phyloP scores from a whole-genome alignment of 2,888 invertebrate species.

The Yponomeuta malinellus region DNA sequence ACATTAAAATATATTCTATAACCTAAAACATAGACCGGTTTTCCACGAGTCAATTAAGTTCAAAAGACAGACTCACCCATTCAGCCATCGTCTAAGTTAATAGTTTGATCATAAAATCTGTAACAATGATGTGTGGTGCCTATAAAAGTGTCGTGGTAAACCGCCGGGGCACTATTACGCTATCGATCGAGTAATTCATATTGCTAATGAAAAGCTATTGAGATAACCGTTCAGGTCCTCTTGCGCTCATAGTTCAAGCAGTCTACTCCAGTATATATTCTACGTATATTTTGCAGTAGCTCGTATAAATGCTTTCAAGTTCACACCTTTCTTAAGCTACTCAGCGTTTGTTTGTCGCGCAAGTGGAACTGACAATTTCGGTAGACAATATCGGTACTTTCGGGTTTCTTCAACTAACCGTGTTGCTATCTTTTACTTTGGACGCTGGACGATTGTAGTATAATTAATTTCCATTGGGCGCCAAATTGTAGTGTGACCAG shows the following conservation, averaged over 20 bases:
- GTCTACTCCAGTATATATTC: not conserved
- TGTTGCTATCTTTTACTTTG: too few relatives aligned
- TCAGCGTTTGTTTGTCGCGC: not conserved
- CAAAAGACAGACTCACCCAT: not conserved
- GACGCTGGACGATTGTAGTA: too few relatives aligned
- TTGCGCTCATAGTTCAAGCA: not conserved
- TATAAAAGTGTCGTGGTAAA: not conserved
- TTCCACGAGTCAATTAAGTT: not conserved
- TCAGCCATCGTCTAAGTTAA: not conserved
- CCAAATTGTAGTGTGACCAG: too few relatives aligned
- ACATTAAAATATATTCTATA: not conserved
- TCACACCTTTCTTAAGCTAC: not conserved
- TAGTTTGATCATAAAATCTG: not conserved
- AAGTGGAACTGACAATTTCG: too few relatives aligned
- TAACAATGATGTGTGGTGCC: conserved; percentile 3
- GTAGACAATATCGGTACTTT: too few relatives aligned
- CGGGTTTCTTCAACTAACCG: too few relatives aligned
- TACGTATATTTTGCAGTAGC: not conserved
- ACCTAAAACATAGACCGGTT: not conserved
- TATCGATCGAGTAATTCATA: conserved; percentile 5
- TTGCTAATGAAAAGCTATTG: conserved; percentile 5
- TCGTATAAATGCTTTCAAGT: not conserved
- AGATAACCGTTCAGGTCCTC: not conserved
- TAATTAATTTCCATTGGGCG: too few relatives aligned
- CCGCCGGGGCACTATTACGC: not conserved